Evolutionary conservation across 1,140 invertebrate species (phyloP).

Genomic region (Philopotamus ludificatus): DNA sequence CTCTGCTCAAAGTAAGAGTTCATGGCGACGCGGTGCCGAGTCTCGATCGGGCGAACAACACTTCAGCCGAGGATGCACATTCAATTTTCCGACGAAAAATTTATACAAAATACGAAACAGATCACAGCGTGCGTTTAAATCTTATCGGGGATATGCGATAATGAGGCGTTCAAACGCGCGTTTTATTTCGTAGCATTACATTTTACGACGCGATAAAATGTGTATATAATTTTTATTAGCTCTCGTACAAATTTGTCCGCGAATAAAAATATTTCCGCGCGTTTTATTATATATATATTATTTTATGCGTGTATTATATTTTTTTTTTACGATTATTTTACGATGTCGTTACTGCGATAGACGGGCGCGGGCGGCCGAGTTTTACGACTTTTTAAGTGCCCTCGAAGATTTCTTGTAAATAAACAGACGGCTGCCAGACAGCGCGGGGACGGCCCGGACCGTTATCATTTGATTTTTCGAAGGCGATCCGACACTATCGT

Average conservation of each 20-base stretch:
- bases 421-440: conserved; percentile 38
- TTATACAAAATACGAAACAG: no score
- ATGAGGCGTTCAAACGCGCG: no score
- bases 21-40: conserved; percentile 60
- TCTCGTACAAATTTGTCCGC: no score
- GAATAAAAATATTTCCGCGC: no score
- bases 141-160: no score
- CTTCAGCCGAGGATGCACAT: conserved; percentile 4
- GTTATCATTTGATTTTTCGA: no score
- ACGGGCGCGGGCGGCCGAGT: conserved; percentile 48
- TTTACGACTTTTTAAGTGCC: conserved; percentile 53
- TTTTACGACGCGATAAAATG: no score
- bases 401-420: not conserved
- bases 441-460: conserved; percentile 44
- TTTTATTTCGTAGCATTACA: no score
- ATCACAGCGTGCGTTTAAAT: no score
- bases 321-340: conserved; percentile 57
- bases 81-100: no score
- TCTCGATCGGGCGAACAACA: not conserved
- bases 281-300: not conserved
- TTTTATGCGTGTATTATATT: conserved; percentile 7
- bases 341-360: conserved; percentile 43
- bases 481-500: conserved; percentile 39
- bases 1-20: conserved; percentile 94
- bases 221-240: no score